A percentile compares a stretch with the other conserved stretches of the same genome.
Conservation (phyloP, 1,140 invertebrate species). For the Drosophila ficusphila region DNA sequence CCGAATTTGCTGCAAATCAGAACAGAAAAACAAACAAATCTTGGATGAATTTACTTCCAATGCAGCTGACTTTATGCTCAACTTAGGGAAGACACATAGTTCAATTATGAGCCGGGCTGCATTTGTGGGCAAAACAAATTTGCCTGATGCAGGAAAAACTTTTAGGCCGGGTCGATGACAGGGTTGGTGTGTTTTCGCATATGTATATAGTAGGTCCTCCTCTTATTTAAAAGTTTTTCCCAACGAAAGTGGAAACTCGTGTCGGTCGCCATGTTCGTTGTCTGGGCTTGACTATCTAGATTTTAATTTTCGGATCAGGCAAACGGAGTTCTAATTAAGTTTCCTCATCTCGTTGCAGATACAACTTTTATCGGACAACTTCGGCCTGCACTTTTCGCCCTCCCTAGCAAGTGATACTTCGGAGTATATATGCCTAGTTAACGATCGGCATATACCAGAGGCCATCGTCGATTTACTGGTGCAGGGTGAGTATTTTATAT, state of each 20-base stretch:
- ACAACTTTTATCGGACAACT: conserved; percentile 86
- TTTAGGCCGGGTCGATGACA: conserved; percentile 37
- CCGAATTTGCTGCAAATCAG: conserved; percentile 35
- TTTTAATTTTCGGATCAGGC: conserved; percentile 17
- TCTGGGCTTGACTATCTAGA: conserved; percentile 49
- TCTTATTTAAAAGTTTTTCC: conserved; percentile 68
- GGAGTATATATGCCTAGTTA: conserved; percentile 88
- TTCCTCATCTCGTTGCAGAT: conserved; percentile 77
- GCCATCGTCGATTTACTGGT: conserved; percentile 87
- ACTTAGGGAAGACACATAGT: conserved; percentile 28
- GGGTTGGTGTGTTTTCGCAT: not conserved
- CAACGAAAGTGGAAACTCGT: conserved; percentile 74
- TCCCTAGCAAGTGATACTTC: conserved; percentile 87
- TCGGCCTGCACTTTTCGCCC: conserved; percentile 87
- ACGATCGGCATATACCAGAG: conserved; percentile 87
- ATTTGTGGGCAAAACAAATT: conserved; percentile 50
- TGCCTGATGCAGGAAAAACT: conserved; percentile 57
- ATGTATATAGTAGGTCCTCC: conserved; percentile 34
- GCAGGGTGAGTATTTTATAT: conserved; percentile 87
- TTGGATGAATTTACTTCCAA: conserved; percentile 30
- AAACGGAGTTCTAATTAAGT: conserved; percentile 33
- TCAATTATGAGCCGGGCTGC: conserved; percentile 51
- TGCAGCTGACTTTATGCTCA: conserved; percentile 34
- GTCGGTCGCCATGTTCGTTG: conserved; percentile 57
- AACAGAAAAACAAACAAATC: conserved; percentile 28